Percentiles rank a stretch among this genome's conserved stretches.
Conservation (phyloP, 2,113 vertebrate genomes). For the Psittacula cyanocephala region DNA sequence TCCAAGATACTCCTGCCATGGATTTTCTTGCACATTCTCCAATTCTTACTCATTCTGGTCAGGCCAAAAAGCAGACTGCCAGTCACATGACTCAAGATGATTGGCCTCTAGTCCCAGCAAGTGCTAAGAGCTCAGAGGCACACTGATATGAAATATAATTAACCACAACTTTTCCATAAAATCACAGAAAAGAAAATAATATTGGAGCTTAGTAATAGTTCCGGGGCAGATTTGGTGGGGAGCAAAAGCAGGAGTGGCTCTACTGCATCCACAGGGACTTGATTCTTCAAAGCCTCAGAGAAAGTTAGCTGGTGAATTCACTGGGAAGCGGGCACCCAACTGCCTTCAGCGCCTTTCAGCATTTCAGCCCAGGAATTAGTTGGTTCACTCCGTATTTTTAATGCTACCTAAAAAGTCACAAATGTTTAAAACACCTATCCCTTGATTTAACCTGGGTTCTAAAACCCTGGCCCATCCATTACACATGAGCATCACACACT, state of each 20-base stretch:
- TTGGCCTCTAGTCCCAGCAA: background rate
- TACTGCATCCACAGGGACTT: fast-evolving
- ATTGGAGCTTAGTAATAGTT: background rate
- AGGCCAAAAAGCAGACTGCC: background rate
- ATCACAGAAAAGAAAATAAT: background rate
- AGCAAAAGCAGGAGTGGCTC: background rate
- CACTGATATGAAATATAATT: background rate
- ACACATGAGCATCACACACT: background rate
- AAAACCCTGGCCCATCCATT: background rate
- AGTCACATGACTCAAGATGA: background rate
- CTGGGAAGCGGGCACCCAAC: fast-evolving
- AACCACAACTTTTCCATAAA: background rate
- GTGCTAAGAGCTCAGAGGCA: background rate
- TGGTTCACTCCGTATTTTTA: background rate
- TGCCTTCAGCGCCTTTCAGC: background rate
- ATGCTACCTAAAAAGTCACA: background rate
- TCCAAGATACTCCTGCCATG: background rate
- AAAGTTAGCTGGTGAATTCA: background rate
- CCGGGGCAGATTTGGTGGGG: background rate
- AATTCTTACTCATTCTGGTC: background rate
- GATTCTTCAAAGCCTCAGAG: background rate
- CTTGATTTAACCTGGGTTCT: background rate
- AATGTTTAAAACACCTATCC: background rate
- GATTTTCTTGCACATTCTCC: background rate
- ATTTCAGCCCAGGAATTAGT: background rate